These are phyloP conservation scores for Sula dactylatra DNA, from an alignment of 2,113 vertebrate species.

Conservation along the genomic window DNA sequence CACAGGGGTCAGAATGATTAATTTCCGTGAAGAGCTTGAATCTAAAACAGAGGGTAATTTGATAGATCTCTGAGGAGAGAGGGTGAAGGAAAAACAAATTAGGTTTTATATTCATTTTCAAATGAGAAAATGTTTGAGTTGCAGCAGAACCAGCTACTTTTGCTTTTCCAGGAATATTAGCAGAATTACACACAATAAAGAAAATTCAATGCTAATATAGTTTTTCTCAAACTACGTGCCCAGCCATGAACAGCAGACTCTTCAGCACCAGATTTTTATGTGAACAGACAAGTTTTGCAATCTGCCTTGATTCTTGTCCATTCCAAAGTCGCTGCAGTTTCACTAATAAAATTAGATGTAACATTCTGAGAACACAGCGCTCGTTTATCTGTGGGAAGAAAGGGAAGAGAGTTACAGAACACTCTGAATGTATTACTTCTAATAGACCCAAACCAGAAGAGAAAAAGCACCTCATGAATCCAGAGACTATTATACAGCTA, in stretches of 20 bases:
- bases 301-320: not conserved
- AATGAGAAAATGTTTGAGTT: slow-evolving; percentile 1
- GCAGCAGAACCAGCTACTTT: not conserved
- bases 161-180: not conserved
- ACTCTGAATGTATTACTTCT: not conserved
- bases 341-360: not conserved
- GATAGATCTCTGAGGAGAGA: slow-evolving; percentile 7
- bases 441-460: not conserved
- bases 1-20: slow-evolving; percentile 19
- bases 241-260: not conserved
- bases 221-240: not conserved
- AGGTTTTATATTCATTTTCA: not conserved
- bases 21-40: slow-evolving; percentile 1
- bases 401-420: not conserved
- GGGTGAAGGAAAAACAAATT: not conserved
- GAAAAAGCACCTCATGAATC: not conserved
- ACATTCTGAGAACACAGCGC: not conserved
- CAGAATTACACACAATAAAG: not conserved
- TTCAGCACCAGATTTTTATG: not conserved
- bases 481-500: not conserved
- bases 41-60: not conserved
- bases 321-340: not conserved
- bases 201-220: not conserved
- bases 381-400: not conserved
- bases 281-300: not conserved